These are phyloP conservation scores for Nixonia krombeini DNA, from an alignment of 1,140 invertebrate species.

Conservation along the genomic window DNA sequence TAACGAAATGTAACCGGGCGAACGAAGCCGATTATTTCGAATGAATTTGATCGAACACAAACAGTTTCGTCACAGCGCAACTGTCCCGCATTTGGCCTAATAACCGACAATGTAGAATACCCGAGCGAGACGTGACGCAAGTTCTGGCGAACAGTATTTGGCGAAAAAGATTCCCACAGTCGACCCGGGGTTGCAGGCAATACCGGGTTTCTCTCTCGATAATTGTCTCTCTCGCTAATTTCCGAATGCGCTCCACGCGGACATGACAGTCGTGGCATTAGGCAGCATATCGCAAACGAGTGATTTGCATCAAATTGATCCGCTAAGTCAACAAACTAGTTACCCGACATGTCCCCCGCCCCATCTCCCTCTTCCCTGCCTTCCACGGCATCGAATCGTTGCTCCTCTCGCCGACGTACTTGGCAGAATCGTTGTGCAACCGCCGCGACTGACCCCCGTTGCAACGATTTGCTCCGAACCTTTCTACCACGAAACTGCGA, in stretches of 20 bases:
- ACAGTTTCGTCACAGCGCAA: no score
- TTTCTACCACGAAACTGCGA: constrained; percentile 66
- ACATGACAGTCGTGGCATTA: constrained; percentile 53
- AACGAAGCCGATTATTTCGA: no score
- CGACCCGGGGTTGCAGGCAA: constrained; percentile 15
- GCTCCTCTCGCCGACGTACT: constrained; percentile 29
- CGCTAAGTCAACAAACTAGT: constrained; percentile 63
- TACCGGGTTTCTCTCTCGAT: constrained; percentile 39
- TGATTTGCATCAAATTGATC: constrained; percentile 71
- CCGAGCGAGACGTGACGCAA: neutral
- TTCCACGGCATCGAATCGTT: constrained; percentile 4
- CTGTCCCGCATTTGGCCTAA: no score
- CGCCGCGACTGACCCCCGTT: constrained; percentile 47
- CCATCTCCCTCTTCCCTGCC: constrained; percentile 17
- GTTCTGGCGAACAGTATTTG: constrained; percentile 9
- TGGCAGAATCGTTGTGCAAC: constrained; percentile 33
- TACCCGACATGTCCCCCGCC: constrained; percentile 19
- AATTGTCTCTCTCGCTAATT: constrained; percentile 52
- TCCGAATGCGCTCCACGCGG: constrained; percentile 35
- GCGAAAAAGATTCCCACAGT: constrained; percentile 41
- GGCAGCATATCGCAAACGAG: constrained; percentile 65
- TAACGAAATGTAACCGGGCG: no score
- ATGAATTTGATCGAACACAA: no score
- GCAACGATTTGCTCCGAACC: constrained; percentile 59
- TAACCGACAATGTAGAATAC: no score